phyloP scores from a whole-genome alignment of 2,797 vertebrate genomes.

The Muscicapa striata region DNA sequence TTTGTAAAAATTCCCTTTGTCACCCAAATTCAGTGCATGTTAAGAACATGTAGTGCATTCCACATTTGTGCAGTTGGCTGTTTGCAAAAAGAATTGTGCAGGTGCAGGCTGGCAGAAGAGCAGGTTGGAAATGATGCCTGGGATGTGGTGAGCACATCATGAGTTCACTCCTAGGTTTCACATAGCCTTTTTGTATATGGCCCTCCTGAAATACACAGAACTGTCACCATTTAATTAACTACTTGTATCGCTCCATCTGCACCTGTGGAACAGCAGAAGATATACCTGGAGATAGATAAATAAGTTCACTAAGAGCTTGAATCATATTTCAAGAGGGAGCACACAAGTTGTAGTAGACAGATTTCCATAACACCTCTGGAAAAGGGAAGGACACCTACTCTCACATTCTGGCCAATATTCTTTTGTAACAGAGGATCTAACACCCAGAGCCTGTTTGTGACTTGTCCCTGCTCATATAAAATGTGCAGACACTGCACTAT shows the following conservation, averaged over 20 bases:
- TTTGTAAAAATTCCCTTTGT: background rate
- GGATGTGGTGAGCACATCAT: background rate
- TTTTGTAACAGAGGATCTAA: background rate
- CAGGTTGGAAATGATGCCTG: background rate
- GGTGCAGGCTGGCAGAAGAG: background rate
- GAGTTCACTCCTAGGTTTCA: background rate
- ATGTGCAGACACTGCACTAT: background rate
- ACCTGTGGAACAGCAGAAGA: background rate
- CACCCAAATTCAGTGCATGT: background rate
- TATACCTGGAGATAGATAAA: background rate
- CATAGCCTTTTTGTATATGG: background rate
- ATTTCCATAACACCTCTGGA: background rate
- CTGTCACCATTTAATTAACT: background rate
- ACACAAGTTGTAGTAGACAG: background rate
- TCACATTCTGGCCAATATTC: background rate
- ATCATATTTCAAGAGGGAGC: background rate
- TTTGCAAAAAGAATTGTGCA: background rate
- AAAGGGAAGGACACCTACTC: background rate
- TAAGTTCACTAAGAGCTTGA: background rate
- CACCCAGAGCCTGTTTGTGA: background rate
- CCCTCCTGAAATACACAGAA: background rate
- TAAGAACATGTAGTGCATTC: background rate
- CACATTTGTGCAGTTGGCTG: background rate
- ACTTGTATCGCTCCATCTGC: background rate
- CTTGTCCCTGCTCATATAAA: background rate